phyloP scores from a whole-genome alignment of 2,113 vertebrate genomes.

The Urocynchramus pylzowi region DNA sequence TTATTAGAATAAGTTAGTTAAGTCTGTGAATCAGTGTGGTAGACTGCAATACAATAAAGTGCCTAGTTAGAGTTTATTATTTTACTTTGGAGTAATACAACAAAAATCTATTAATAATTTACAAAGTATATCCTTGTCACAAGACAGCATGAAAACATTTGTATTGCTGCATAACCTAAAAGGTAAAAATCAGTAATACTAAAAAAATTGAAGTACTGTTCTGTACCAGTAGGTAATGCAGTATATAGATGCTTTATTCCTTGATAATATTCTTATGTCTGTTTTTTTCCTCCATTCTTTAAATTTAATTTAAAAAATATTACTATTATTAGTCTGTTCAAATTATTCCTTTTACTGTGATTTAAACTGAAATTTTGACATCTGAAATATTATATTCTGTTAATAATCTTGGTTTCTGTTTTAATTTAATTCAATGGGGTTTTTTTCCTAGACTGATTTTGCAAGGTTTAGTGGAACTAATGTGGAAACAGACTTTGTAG shows the following conservation, averaged over 20 bases:
- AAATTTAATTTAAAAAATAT: neutral
- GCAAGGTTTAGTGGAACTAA: conserved; percentile 92
- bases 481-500: conserved; percentile 95
- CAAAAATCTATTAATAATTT: neutral
- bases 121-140: neutral
- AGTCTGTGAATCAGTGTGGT: neutral
- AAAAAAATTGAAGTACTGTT: neutral
- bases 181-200: neutral
- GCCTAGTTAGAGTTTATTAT: neutral
- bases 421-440: neutral
- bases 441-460: conserved; percentile 80
- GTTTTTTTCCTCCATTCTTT: neutral
- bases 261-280: neutral
- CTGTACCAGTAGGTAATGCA: neutral
- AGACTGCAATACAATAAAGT: neutral
- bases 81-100: neutral
- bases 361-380: neutral
- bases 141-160: neutral
- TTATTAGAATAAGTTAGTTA: neutral
- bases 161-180: neutral
- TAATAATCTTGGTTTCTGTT: neutral
- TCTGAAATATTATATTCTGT: neutral
- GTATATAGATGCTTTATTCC: neutral
- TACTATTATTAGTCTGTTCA: neutral
- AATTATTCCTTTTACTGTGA: neutral